Evolutionary conservation across 2,113 vertebrate species (phyloP).

Genomic region (Lophura nycthemera): DNA sequence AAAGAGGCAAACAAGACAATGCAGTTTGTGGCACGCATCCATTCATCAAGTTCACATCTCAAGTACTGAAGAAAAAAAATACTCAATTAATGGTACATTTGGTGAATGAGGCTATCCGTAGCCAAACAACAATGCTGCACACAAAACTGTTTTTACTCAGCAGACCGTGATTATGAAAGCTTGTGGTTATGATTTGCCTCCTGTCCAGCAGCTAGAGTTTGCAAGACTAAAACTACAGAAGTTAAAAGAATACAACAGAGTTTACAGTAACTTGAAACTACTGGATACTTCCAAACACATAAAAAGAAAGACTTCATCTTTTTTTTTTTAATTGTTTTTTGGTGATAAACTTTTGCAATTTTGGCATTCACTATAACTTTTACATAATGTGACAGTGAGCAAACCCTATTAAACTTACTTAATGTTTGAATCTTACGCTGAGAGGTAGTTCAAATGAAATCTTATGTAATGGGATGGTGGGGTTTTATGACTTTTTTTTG

Average conservation of each 20-base stretch:
- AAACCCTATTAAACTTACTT: constrained; percentile 61
- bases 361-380: constrained; percentile 71
- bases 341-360: constrained; percentile 69
- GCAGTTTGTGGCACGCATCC: constrained; percentile 59
- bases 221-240: constrained; percentile 49
- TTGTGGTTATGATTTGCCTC: constrained; percentile 64
- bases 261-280: constrained; percentile 56
- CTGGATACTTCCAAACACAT: constrained; percentile 41
- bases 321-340: constrained; percentile 40
- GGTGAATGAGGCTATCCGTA: constrained; percentile 50
- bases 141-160: constrained; percentile 50
- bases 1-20: constrained; percentile 72
- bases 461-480: constrained; percentile 27
- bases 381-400: constrained; percentile 45
- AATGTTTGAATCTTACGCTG: constrained; percentile 64
- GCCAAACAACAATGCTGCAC: constrained; percentile 64
- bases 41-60: constrained; percentile 53
- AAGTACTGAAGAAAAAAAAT: neutral
- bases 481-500: constrained; percentile 32
- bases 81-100: constrained; percentile 53
- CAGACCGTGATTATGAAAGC: constrained; percentile 62
- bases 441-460: constrained; percentile 84
- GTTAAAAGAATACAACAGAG: constrained; percentile 51
- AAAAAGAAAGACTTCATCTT: neutral
- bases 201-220: constrained; percentile 51